Evolutionary conservation across 2,113 vertebrate genomes (phyloP).

Genomic region (Rattus rattus): DNA sequence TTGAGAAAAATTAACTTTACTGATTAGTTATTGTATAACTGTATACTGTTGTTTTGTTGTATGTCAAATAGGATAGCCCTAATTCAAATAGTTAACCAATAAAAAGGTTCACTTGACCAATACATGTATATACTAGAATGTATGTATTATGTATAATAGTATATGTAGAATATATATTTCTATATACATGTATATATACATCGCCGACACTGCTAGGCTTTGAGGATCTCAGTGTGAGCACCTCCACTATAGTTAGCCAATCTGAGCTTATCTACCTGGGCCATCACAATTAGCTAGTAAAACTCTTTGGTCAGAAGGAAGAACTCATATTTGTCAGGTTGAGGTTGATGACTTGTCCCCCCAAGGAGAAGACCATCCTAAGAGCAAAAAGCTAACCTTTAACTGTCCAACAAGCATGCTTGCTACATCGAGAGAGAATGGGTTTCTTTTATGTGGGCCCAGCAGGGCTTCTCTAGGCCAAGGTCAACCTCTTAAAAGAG

Average conservation of each 20-base stretch:
- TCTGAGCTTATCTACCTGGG: neutral
- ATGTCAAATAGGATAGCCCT: neutral
- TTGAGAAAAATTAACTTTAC: neutral
- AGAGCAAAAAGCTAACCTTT: conserved; percentile 55
- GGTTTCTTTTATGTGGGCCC: conserved; percentile 63
- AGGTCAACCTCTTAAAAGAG: conserved; percentile 72
- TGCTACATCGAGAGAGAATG: conserved; percentile 40
- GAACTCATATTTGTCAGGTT: conserved; percentile 36
- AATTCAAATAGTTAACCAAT: neutral
- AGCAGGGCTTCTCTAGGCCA: conserved; percentile 56
- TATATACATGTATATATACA: neutral
- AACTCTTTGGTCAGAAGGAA: conserved; percentile 1
- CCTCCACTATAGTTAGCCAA: neutral
- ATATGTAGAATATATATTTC: neutral
- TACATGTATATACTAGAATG: neutral
- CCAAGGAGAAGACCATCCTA: conserved; percentile 34
- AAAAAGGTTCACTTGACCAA: neutral
- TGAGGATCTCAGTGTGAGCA: neutral
- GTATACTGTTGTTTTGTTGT: neutral
- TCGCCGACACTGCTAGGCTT: neutral
- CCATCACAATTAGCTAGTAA: neutral
- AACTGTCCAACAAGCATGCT: conserved; percentile 56
- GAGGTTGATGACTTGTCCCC: conserved; percentile 34
- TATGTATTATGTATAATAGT: neutral
- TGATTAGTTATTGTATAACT: neutral